Evolutionary conservation across 2,113 vertebrate species (phyloP).

Genomic region (Formicarius rufipectus): DNA sequence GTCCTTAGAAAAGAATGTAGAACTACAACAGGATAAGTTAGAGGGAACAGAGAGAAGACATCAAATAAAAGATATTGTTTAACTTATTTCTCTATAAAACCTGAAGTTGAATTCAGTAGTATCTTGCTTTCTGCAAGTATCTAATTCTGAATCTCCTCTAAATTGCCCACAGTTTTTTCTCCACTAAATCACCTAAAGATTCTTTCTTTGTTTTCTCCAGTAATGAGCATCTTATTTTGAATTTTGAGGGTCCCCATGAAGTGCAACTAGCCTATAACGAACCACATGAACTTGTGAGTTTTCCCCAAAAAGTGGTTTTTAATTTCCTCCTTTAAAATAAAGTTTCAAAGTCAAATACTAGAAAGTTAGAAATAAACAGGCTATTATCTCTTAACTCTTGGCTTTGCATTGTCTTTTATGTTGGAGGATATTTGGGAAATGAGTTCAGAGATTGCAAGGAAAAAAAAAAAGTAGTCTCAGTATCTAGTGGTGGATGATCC

Average conservation of each 20-base stretch:
- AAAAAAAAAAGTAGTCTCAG: neutral
- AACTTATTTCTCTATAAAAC: neutral
- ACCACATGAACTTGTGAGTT: neutral
- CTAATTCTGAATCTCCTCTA: neutral
- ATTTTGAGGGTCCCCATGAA: neutral
- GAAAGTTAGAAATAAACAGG: neutral
- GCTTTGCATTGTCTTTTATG: neutral
- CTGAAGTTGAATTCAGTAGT: neutral
- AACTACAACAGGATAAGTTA: neutral
- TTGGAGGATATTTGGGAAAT: neutral
- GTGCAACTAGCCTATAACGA: neutral
- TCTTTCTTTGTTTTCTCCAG: neutral
- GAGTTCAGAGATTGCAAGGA: neutral
- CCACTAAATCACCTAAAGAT: neutral
- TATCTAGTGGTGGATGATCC: neutral
- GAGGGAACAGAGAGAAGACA: neutral
- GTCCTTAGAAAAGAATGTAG: neutral
- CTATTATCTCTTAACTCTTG: neutral
- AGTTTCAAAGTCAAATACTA: neutral
- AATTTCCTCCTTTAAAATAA: neutral
- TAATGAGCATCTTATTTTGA: neutral
- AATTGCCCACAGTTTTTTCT: neutral
- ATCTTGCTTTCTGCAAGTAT: neutral
- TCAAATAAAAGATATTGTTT: neutral
- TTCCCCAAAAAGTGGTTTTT: accelerated